Evolutionary conservation across 2,797 vertebrate genomes (phyloP).

Genomic region (Centroberyx gerrardi): DNA sequence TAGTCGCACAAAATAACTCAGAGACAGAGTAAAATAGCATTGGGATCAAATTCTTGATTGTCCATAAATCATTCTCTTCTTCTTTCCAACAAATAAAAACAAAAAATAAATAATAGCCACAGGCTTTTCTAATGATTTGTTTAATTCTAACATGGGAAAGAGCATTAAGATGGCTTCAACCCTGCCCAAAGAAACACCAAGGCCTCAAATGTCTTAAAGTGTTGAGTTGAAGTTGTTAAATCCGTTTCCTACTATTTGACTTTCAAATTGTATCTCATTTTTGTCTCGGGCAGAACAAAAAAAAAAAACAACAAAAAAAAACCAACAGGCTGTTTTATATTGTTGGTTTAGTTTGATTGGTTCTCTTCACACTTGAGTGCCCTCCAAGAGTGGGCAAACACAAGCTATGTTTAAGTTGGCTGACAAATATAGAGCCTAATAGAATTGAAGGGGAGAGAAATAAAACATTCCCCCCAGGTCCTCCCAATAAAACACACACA

Average conservation of each 20-base stretch:
- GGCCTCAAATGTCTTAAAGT: constrained; percentile 15
- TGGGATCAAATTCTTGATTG: no score
- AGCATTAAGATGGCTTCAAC: constrained; percentile 17
- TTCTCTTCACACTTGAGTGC: constrained; percentile 62
- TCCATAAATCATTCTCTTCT: background rate
- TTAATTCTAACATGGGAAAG: constrained; percentile 31
- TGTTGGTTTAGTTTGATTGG: constrained; percentile 75
- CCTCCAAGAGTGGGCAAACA: constrained; percentile 51
- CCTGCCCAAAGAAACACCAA: constrained; percentile 16
- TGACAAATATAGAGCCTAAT: constrained; percentile 59
- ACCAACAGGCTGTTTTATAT: constrained; percentile 31
- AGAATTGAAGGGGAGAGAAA: constrained; percentile 29
- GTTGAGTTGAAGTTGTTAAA: no score
- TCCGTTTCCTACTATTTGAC: constrained; percentile 51
- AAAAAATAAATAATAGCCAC: constrained; percentile 33
- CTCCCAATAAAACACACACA: constrained; percentile 3
- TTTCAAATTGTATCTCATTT: constrained; percentile 60
- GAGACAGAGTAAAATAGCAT: no score
- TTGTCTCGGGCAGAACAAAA: constrained; percentile 9
- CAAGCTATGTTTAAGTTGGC: constrained; percentile 38
- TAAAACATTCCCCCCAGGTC: constrained; percentile 23
- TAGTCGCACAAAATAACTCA: no score
- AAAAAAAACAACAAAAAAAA: background rate
- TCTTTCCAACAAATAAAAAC: constrained; percentile 17
- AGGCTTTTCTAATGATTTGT: constrained; percentile 26